Evolutionary conservation across 2,113 vertebrate genomes (phyloP), one percentile per base, ranked within the genome.

Genomic region (Acrocephalus kingi): DNA sequence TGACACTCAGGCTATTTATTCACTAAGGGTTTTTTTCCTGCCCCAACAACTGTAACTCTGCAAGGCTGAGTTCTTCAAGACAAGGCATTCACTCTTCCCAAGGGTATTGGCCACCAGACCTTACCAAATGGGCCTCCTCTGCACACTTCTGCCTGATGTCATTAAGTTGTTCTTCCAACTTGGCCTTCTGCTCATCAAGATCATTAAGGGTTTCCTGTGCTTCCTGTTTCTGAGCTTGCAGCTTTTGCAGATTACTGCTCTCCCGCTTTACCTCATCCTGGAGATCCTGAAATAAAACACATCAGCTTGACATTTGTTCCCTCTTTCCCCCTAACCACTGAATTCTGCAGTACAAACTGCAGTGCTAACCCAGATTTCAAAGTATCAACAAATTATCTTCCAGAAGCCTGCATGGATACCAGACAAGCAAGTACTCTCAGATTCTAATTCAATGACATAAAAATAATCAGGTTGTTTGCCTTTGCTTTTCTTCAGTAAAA

Each of bases 251-350:
- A 61, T 98, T 99, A 95, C 84, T 98, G 58, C 96, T 99, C 94
- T 99, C 99, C 90, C 97, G 98, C 28, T 99, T 98, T 56, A 99
- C 99, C 97, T 99, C 99, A 96, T 98, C 98, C 92, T 99, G 99
- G 86, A 99, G 98, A 96, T 99, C 99, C 99, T 99, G 90, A n/a
- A 91, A 88, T 27, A 71, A 86, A 76, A 94, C 59, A 83, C 52
- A 89, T 43, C 23, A 81, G 55, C 39, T 84, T 81, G 37, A 69
- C 39, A 55, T n/a, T 86, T 77, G 48, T 45, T 74, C 56, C 39
- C 55, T 55, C 39, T 51, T 28, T 79, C 58, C 48, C 54, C 58
- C 54, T 16, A 78, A 83, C 15, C 55, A 24, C 61, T 63, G 13
- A 43, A 77, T 39, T 63, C 43, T 0, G 0, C 61, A 80, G 63